Conservation (phyloP, 2,888 invertebrate genomes). For the Prosapia bicincta region DNA sequence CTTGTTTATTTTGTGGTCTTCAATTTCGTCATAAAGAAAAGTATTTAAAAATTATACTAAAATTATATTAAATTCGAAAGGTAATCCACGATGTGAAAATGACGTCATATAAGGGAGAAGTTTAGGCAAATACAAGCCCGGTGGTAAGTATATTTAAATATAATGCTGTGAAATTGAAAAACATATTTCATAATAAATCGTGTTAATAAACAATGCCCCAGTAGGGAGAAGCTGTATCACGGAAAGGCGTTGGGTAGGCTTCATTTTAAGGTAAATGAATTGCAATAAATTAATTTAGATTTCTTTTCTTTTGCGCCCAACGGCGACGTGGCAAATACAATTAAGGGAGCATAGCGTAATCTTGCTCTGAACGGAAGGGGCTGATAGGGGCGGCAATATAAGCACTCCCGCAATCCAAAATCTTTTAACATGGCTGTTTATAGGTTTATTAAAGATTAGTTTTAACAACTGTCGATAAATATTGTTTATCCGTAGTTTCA, state of each 20-base stretch:
- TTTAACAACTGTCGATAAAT: no score
- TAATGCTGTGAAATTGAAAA: neutral
- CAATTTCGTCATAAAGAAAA: no score
- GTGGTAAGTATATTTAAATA: no score
- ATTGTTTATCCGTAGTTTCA: no score
- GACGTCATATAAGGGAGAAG: no score
- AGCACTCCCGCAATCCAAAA: neutral
- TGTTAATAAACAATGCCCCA: no score
- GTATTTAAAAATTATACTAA: no score
- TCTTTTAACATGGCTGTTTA: neutral
- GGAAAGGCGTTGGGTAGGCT: neutral
- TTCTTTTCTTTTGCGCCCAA: neutral
- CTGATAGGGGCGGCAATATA: neutral
- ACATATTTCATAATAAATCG: neutral
- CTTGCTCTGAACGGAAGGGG: neutral
- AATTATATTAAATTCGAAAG: no score
- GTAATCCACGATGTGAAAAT: no score
- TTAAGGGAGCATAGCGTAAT: neutral
- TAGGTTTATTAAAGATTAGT: no score
- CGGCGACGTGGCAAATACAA: neutral
- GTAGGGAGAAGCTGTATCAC: neutral
- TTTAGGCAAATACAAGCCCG: neutral
- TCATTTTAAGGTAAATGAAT: constrained; percentile 2
- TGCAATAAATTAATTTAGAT: neutral
- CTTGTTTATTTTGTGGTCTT: no score